Conservation (phyloP, 35 echinoderm and acorn worm species). For the Apostichopus japonicus region DNA sequence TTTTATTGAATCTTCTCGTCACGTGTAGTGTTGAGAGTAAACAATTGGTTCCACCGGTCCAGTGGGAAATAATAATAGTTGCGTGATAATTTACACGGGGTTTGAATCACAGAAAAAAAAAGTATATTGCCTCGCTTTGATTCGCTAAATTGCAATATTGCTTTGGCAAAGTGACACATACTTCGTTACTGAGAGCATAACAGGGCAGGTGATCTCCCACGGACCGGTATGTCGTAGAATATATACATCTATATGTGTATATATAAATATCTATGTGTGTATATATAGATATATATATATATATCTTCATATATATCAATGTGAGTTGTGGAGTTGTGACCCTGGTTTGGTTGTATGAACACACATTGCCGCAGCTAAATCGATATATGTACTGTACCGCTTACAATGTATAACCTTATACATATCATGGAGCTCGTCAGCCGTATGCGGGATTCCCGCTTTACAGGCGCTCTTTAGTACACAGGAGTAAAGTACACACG, state of each 20-base stretch:
- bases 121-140: not conserved
- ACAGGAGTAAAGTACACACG: conserved; percentile 43
- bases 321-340: too few species aligned
- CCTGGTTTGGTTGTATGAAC: not conserved
- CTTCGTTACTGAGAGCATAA: not conserved
- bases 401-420: not conserved
- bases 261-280: too few species aligned
- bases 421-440: conserved; percentile 3
- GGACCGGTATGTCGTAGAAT: too few species aligned
- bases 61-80: conserved; percentile 20
- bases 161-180: not conserved
- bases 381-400: not conserved
- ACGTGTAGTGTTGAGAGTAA: conserved; percentile 24
- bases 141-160: not conserved
- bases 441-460: not conserved
- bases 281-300: too few species aligned
- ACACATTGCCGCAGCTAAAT: not conserved
- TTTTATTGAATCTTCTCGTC: conserved; percentile 41
- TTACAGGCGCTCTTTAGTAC: not conserved
- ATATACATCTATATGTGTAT: too few species aligned
- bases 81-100: conserved; percentile 44
- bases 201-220: too few species aligned
- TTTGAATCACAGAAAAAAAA: not conserved
- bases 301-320: too few species aligned
- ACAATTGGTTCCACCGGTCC: conserved; percentile 35